Evolutionary conservation across 2,888 invertebrate species (phyloP).

Genomic region (Hemithea aestivaria): DNA sequence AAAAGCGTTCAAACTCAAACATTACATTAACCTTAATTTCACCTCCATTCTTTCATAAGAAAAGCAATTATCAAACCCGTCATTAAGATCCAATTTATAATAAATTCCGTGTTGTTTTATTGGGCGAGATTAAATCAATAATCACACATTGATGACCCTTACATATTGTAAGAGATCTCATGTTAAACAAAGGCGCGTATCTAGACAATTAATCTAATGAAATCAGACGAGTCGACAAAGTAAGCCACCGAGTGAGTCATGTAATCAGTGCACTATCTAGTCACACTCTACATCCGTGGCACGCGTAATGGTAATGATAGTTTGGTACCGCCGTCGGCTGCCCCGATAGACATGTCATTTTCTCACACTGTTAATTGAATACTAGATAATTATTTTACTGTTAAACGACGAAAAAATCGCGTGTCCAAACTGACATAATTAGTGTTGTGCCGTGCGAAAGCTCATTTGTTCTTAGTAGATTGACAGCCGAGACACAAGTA

Average conservation of each 20-base stretch:
- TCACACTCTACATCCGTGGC: conserved; percentile 32
- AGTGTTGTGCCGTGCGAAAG: conserved; percentile 27
- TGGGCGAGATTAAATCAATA: too few species aligned
- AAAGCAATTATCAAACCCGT: too few species aligned
- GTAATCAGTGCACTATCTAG: conserved; percentile 41
- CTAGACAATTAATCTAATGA: background rate
- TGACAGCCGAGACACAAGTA: conserved; percentile 8
- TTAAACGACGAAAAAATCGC: conserved; percentile 39
- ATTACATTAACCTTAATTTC: too few species aligned
- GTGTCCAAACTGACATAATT: conserved; percentile 36
- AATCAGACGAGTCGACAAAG: background rate
- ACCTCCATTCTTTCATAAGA: too few species aligned
- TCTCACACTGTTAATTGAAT: conserved; percentile 69
- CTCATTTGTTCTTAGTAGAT: conserved; percentile 26
- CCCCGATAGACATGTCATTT: conserved; percentile 64
- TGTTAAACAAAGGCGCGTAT: too few species aligned
- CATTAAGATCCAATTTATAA: too few species aligned
- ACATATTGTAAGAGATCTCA: too few species aligned
- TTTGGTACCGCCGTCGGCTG: conserved; percentile 43
- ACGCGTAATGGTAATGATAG: conserved; percentile 54
- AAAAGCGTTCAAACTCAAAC: too few species aligned
- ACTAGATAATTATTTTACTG: conserved; percentile 58
- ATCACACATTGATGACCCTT: too few species aligned
- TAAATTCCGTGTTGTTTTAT: too few species aligned
- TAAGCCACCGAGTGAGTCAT: background rate